Evolutionary conservation across 2,888 invertebrate species (phyloP), one percentile per base, ranked within the genome.

Genomic region (Cheilosia impressa): DNA sequence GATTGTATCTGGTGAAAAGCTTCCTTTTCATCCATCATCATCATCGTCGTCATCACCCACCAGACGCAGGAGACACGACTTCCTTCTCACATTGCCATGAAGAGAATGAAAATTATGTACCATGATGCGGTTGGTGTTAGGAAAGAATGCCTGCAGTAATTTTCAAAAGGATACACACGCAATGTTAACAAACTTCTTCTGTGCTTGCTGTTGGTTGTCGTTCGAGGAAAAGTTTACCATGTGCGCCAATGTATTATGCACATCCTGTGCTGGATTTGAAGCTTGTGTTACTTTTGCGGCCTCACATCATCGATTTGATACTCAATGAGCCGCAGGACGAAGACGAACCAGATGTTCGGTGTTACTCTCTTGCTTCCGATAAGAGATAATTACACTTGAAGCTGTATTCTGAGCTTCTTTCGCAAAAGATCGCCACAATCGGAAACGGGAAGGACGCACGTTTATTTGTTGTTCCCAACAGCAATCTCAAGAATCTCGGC

Each of bases 141-240:
- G 50, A 71, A 79, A 84, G 76, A 85, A 85, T 80, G 76, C 76
- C 80, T 71, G 69, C 47, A 71, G 76, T 85, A 76, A 85, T 85
- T 85, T 85, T 85, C 75, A 80, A 85, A 82, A 84, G 80, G 80
- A 80, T 78, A 68, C 71, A 62, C 63, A 62, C 63, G 60, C 60
- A 55, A 62, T 72, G 65, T 62, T 65, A 71, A 62, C 69, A 63
- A 75, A 55, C 47, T 65, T 60, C 41, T 84, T 47, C 31, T 71
- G 47, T 34, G 53, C 41, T 73, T 31, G n/a, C 27, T 24, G 31
- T 55, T 57, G 13, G 50, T 77, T 63, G 68, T 63, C 22, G 41
- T 52, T 65, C 24, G 31, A 17, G 22, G 50, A 41, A 50, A 43
- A 75, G 58, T 76, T 76, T 22, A 75, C 65, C 63, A 75, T 55